Evolutionary conservation across 2,797 vertebrate genomes (phyloP).

Genomic region (Lagodon rhomboides): DNA sequence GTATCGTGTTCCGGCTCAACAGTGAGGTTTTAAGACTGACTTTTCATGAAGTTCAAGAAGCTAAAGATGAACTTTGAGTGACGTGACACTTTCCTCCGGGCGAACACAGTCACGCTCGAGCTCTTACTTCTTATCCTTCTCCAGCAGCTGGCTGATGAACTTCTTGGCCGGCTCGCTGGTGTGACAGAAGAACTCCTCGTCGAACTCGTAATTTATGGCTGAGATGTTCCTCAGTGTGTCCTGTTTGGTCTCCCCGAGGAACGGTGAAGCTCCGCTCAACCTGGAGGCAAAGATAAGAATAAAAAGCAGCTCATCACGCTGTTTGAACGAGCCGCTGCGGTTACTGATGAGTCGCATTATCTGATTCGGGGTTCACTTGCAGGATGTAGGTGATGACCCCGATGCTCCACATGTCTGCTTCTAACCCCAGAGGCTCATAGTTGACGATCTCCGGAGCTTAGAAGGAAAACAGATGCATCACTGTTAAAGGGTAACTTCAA

Average conservation of each 20-base stretch:
- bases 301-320: background rate
- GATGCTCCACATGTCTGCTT: constrained; percentile 98
- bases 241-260: constrained; percentile 96
- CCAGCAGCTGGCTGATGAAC: constrained; percentile 94
- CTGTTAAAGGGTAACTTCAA: background rate
- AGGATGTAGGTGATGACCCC: constrained; percentile 98
- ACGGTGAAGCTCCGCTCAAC: constrained; percentile 96
- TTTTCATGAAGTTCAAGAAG: too few relatives aligned
- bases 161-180: constrained; percentile 95
- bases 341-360: background rate
- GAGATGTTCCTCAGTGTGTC: constrained; percentile 96
- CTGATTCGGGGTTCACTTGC: constrained; percentile 83
- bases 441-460: constrained; percentile 97
- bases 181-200: constrained; percentile 96
- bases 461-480: constrained; percentile 26
- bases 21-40: too few relatives aligned
- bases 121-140: constrained; percentile 90
- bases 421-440: constrained; percentile 94
- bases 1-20: too few relatives aligned
- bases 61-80: background rate
- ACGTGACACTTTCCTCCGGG: background rate
- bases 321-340: background rate
- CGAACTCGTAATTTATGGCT: constrained; percentile 94
- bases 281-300: constrained; percentile 70
- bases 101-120: background rate